Evolutionary conservation across 2,113 vertebrate genomes (phyloP).

Genomic region (Micronisus gabar): DNA sequence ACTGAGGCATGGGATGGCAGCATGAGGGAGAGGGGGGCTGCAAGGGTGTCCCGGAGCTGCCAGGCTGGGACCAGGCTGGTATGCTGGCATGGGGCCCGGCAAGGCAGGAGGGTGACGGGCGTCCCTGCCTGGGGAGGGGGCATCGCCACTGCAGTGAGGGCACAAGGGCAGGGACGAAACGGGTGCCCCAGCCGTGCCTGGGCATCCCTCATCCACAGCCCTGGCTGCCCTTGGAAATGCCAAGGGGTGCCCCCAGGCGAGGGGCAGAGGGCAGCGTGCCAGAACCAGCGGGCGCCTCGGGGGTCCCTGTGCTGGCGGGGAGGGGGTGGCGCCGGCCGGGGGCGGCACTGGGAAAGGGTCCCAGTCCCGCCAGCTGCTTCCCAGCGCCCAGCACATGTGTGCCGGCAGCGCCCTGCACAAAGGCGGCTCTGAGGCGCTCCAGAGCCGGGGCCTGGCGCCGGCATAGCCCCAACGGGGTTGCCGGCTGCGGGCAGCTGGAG

Average conservation of each 20-base stretch:
- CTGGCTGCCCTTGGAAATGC: too few species aligned
- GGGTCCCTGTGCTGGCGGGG: background rate
- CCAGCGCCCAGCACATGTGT: background rate
- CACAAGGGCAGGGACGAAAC: too few species aligned
- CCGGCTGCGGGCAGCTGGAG: background rate
- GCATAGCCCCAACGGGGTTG: background rate
- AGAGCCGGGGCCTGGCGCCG: background rate
- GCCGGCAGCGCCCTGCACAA: background rate
- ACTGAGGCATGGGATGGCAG: background rate
- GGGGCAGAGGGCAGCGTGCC: background rate
- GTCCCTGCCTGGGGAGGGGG: too few species aligned
- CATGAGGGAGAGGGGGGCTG: background rate
- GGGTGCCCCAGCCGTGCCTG: too few species aligned
- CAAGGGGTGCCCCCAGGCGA: too few species aligned
- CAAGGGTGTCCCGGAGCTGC: background rate
- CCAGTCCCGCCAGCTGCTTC: background rate
- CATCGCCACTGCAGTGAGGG: too few species aligned
- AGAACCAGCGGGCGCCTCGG: background rate
- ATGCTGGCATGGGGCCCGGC: background rate
- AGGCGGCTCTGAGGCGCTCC: background rate
- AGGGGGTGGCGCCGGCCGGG: background rate
- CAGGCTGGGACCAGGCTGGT: background rate
- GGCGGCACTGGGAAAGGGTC: rapidly evolving
- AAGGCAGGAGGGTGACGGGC: background rate
- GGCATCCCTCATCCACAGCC: too few species aligned